Base-by-base conservation (phyloP, 2,113 vertebrate genomes). In the Saimiri boliviensis region DNA sequence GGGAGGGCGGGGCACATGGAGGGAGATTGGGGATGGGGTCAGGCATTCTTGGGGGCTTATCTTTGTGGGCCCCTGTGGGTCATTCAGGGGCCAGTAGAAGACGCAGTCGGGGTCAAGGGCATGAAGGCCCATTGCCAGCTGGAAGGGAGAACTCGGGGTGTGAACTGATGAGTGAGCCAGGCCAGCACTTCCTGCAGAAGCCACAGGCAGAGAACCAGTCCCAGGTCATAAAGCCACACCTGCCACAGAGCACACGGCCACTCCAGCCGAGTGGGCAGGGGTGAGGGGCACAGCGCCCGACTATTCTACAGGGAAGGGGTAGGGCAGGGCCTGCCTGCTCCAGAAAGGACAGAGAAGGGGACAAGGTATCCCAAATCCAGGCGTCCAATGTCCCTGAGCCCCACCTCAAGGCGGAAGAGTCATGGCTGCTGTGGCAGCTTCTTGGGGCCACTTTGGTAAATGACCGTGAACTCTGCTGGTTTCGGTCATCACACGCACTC, bases 391-490 rank as follows among this genome's bases (percentile, higher is more conserved):
- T 40, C 60, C 60, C 27, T 63, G 60, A 14, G 60, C 70, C 37
- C 0, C 0, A 17, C 3, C 56, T 56, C 0, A 6, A 63, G 10
- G 1, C 0, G 58, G 30, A 12, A 11, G 76, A 49, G 20, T 12
- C 16, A 2, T 13, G 77, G 58, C 20, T 10, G 3, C 6, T 0
- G 3, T 0, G 0, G 42, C 10, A 11, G 35, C 13, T 30, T 79
- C 74, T 17, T 16, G 58, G 42, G 77, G 63, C 47, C 37, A 21
- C n/a, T 4, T 0, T 40, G 5, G 10, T 27, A 3, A 30, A 8
- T 7, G 11, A 4, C 77, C 79, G 12, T 6, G 27, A 63, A 63
- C 60, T 32, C 27, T 30, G 27, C 27, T 19, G 66, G 32, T 16
- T n/a, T 68, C 66, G 17, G 27, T 14, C 27, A 30, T 32, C 60